Base-by-base conservation (phyloP, 2,797 vertebrate genomes). In the Gambusia yucatana region DNA sequence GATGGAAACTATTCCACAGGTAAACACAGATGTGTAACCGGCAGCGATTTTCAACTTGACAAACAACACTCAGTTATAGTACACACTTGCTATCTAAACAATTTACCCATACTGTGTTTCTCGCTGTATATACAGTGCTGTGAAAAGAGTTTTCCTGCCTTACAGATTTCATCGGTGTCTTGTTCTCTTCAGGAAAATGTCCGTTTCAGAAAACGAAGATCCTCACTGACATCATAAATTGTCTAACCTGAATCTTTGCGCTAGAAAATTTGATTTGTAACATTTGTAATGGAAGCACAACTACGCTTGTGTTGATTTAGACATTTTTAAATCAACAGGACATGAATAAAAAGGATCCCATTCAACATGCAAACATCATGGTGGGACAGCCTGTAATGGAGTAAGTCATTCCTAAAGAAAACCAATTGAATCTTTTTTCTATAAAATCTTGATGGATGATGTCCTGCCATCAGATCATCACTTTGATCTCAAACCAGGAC, bases 1-100 rank as follows among this genome's bases (percentile, higher is more conserved):
- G 36, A 77, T 63, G 36, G 16, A 36, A 74, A 36, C 47, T 59
- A n/a, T 59, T 73, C n/a, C 50, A 72, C n/a, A 74, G 41, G 52
- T 75, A 16, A 57, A 61, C 48, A 9, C 59, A 72, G n/a, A 76
- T 52, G 33, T 25, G 36, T 6, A 41, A 2, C 20, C 25, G 39
- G 22, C 22, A 43, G 65, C 2, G 2, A 43, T 41, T 67, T 25
- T 41, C 63, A 41, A 41, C 36, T 11, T 52, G 65, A 70, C 33
- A 6, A 47, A 44, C 22, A 67, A 76, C 7, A 70, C 11, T 63
- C 16, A 50, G 33, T 73, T 20, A 0, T 39, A 63, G 59, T 6
- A 36, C 30, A 65, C 16, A 20, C 61, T 22, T 4, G 33, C 61
- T 41, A 39, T 41, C 36, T 41, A 41, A 67, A 41, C 63, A 67